These are phyloP conservation scores for Entelurus aequoreus DNA, from an alignment of 2,113 vertebrate species.

Conservation along the genomic window DNA sequence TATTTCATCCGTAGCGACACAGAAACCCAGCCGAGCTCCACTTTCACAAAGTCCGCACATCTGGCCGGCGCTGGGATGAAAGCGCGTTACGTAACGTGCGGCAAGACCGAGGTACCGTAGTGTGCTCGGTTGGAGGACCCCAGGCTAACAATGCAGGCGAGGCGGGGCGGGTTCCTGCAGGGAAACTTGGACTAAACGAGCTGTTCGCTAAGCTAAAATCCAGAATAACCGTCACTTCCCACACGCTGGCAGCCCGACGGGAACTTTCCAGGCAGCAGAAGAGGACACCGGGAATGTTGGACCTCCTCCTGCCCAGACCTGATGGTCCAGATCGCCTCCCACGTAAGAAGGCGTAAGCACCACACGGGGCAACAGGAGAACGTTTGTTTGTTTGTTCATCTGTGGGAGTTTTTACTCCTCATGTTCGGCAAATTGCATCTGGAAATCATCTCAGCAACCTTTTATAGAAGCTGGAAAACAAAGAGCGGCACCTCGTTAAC, in stretches of 20 bases:
- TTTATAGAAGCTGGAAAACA: conserved; percentile 11
- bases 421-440: conserved; percentile 20
- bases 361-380: conserved; percentile 13
- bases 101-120: too few relatives aligned
- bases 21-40: conserved; percentile 27
- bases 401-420: not conserved
- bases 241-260: conserved; percentile 53
- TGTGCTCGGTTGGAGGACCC: not conserved
- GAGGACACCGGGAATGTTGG: conserved; percentile 66
- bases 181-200: conserved; percentile 45
- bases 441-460: conserved; percentile 23
- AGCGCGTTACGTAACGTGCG: conserved; percentile 17
- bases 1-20: not conserved
- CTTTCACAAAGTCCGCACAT: conserved; percentile 56
- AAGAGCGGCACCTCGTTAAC: conserved; percentile 29
- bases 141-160: not conserved
- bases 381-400: conserved; percentile 20
- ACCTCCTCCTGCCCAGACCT: conserved; percentile 6
- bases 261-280: conserved; percentile 72
- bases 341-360: not conserved
- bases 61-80: conserved; percentile 29
- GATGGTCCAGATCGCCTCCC: not conserved
- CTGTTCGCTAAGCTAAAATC: conserved; percentile 60
- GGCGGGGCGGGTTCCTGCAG: not conserved
- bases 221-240: conserved; percentile 49